Conservation (phyloP, 2,113 vertebrate genomes). For the Sinocyclocheilus rhinocerous region DNA sequence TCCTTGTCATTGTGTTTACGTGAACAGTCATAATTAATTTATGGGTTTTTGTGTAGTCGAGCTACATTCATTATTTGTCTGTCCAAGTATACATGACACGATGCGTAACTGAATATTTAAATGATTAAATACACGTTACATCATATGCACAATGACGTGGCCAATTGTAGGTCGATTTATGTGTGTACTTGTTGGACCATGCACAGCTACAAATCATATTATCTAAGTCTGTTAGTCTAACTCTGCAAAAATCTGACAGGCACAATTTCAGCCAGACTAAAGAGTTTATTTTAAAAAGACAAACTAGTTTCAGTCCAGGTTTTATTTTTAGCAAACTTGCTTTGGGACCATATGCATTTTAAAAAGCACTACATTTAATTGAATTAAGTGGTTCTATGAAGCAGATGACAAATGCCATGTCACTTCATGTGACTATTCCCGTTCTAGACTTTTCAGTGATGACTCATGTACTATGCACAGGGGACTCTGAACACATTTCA, state of each 20-base stretch:
- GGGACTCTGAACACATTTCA: background rate
- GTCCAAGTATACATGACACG: background rate
- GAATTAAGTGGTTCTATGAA: background rate
- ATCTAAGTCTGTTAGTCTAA: background rate
- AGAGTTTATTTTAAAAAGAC: constrained; percentile 2
- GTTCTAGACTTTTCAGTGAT: background rate
- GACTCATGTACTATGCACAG: background rate
- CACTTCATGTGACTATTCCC: background rate
- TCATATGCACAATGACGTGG: background rate
- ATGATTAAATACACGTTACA: background rate
- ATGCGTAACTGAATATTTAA: background rate
- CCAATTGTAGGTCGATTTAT: background rate
- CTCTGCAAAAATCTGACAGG: background rate
- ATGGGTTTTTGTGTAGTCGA: background rate
- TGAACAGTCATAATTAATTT: background rate
- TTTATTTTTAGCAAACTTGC: background rate
- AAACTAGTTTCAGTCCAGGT: background rate
- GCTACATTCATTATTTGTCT: background rate
- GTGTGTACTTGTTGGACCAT: background rate
- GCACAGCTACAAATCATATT: background rate
- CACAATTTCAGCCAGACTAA: background rate
- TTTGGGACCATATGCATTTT: background rate
- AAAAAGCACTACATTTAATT: background rate
- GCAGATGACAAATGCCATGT: background rate
- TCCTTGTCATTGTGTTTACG: background rate